These are phyloP conservation scores for Tragelaphus eurycerus DNA, from an alignment of 2,797 vertebrate genomes.

Conservation along the genomic window DNA sequence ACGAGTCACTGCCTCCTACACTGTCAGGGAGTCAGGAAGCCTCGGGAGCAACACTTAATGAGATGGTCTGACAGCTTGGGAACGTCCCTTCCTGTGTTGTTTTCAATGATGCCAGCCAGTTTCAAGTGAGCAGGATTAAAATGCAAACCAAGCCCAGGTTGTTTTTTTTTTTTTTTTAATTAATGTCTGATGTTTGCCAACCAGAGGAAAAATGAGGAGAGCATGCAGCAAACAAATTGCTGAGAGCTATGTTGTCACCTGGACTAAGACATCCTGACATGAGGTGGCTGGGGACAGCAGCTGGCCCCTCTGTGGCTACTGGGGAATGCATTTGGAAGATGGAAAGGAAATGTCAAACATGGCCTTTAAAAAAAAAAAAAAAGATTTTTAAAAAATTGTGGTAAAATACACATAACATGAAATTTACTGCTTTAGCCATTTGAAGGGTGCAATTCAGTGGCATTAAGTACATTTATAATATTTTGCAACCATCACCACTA, in stretches of 20 bases:
- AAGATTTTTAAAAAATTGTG: neutral
- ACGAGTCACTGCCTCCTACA: conserved; percentile 31
- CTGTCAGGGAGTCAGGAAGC: neutral
- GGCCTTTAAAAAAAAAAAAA: neutral
- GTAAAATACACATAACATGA: neutral
- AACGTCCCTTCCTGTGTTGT: neutral
- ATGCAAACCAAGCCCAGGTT: conserved; percentile 52
- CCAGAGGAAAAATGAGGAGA: conserved; percentile 1
- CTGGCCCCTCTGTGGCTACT: neutral
- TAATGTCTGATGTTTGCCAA: conserved; percentile 36
- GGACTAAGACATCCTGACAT: conserved; percentile 21
- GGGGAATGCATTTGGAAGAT: neutral
- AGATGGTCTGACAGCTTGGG: conserved; percentile 46
- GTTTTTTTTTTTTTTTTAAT: neutral
- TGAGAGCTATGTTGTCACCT: conserved; percentile 12
- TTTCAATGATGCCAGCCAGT: conserved; percentile 44
- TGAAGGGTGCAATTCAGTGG: neutral
- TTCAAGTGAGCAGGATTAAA: conserved; percentile 64
- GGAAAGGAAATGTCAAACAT: neutral
- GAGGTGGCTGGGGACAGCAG: neutral
- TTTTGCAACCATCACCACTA: neutral
- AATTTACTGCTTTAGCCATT: neutral
- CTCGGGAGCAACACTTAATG: neutral
- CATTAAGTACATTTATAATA: neutral
- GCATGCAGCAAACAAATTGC: neutral